Base-by-base conservation (phyloP, 1,140 invertebrate species). In the Drosophila seguyi region DNA sequence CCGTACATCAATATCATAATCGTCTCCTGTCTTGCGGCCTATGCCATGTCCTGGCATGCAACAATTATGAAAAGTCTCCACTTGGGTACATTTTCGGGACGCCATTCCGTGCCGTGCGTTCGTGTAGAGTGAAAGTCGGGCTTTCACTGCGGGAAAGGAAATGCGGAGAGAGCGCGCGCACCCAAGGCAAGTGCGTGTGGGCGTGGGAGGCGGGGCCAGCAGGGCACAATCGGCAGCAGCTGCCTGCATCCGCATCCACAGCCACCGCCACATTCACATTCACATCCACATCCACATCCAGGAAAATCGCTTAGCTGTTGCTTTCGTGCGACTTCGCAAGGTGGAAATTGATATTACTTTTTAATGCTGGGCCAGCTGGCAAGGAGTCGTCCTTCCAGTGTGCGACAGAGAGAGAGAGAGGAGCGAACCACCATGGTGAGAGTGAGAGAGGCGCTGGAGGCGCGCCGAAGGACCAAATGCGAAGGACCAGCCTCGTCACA, bases 291-390 rank as follows among this genome's bases (percentile, higher is more conserved):
- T n/a, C n/a, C n/a, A 86, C 85, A 88, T 90, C 85, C 85, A 90
- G 85, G 85, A 85, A 88, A 90, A 88, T 90, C 85, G 85, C 78
- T 88, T 88, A 88, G 85, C 85, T 88, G 85, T 88, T 88, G 85
- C 84, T 86, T 87, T 83, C 77, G 67, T 78, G 67, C 62, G 81
- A 69, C 66, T 72, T 87, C 55, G 84, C 82, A 88, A 90, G 85
- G 85, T 85, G 81, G 85, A 90, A 90, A 90, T 90, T 90, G 85
- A 90, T 90, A 90, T 90, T 90, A 90, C 85, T 90, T 90, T 90
- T 90, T 90, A 90, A 90, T 90, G 85, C 85, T 90, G 85, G 71
- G 81, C 85, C 85, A 90, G 85, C 85, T 90, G 85, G 85, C 67
- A 45, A 45, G 53, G 20, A 55, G 20, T 38, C 52, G 34, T 55